These are phyloP conservation scores for Polyommatus icarus DNA, from an alignment of 2,888 invertebrate genomes.

Conservation along the genomic window DNA sequence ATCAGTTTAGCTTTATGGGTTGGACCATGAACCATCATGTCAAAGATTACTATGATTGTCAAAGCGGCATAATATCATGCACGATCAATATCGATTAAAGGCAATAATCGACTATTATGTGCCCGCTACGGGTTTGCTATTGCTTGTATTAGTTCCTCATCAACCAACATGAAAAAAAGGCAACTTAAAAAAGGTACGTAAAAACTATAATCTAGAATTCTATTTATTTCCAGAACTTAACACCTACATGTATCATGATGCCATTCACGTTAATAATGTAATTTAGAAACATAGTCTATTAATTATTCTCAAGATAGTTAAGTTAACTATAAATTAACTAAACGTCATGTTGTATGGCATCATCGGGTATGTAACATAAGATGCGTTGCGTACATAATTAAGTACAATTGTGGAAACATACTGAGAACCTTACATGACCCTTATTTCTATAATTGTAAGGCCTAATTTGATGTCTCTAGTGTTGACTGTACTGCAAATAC, in stretches of 20 bases:
- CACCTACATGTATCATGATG: neutral
- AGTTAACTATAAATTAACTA: slow-evolving; percentile 6
- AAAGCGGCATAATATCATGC: too few species aligned
- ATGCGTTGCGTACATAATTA: slow-evolving; percentile 28
- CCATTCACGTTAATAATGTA: neutral
- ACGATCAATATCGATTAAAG: too few species aligned
- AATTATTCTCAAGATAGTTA: neutral
- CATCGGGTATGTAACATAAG: slow-evolving; percentile 19
- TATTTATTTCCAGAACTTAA: neutral
- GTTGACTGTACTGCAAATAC: neutral
- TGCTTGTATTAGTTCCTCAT: neutral
- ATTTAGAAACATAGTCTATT: neutral
- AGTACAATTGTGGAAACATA: neutral
- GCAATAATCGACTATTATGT: too few species aligned
- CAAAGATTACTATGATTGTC: too few species aligned
- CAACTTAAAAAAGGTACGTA: neutral
- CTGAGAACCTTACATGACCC: neutral
- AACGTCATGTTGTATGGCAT: neutral
- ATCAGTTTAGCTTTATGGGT: too few species aligned
- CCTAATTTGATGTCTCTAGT: neutral
- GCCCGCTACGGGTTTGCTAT: neutral
- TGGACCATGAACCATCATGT: too few species aligned
- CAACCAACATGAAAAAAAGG: neutral
- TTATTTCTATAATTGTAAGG: neutral
- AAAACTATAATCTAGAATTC: too few species aligned